Base-by-base conservation (phyloP, 2,113 vertebrate genomes). In the Tapirus terrestris region DNA sequence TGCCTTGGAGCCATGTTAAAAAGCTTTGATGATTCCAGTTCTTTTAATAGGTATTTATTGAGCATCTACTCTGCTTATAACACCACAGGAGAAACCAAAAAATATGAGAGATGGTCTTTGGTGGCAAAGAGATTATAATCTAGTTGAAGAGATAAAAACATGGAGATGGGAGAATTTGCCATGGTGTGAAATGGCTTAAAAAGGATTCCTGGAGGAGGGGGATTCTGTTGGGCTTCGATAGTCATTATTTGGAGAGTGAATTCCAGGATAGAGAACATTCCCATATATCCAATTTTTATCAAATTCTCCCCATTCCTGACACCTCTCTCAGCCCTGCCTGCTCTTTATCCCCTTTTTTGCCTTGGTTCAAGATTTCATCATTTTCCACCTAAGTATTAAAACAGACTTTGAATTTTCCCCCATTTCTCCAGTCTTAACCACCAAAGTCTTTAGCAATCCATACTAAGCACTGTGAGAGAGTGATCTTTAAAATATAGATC, bases 31-130 rank as follows among this genome's bases (percentile, higher is more conserved):
- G 51, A 79, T 60, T 81, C 93, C 53, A 39, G 3, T 60, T 80
- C 60, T 95, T 96, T 93, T 68, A 94, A 76, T 8, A 75, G 63
- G 31, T 94, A 72, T 87, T 94, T 96, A 80, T 36, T 96, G 82
- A 97, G 43, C 63, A 92, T 48, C 36, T 97, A 58, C 70, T 89
- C 36, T 84, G 43, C 45, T 82, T 93, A 23, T 61, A 60, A 70
- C 43, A 79, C 75, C 60, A 27, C 6, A 39, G 20, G 18, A 95
- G 58, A 92, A 89, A 90, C 29, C 96, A 68, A 89, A 18, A 72
- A 61, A 51, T 56, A 36, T 23, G 9, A 43, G 45, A 76, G 58
- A 27, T 0, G 1, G 12, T 31, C 65, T 45, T 72, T 60, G 43
- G 36, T 9, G 58, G 8, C 67, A 73, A 87, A 84, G 25, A 58